Base-by-base conservation (phyloP, 2,113 vertebrate genomes). In the Tetrax tetrax region DNA sequence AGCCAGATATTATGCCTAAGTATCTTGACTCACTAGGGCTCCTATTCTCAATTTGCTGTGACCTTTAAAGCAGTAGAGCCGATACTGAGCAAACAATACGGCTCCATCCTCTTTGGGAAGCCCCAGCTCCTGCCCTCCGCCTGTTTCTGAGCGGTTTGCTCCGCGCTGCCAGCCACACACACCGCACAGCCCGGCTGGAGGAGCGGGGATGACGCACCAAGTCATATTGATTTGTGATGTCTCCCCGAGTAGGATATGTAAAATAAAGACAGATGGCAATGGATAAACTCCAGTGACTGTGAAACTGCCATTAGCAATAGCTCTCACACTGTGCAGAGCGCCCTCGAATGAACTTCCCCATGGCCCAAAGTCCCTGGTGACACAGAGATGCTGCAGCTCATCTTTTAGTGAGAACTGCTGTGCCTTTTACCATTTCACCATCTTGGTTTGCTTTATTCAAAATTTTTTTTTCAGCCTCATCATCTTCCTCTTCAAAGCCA, bases 231-330 rank as follows among this genome's bases (percentile, higher is more conserved):
- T 96, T 95, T 96, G 96, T 89, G 90, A 92, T 38, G 3, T 72
- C 90, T 96, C 95, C 87, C 90, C 5, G 56, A 92, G 83, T 57
- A 95, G 79, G 90, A 81, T 95, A 80, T 90, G 74, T 80, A 95
- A 93, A 96, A 79, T 76, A 61, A 91, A 96, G 94, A 69, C 96
- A 97, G 96, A 93, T 95, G 93, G 93, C 12, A 82, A 57, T 47
- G 86, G 92, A 96, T 89, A 10, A 92, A 82, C 83, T 95, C 86
- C 94, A 95, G 89, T 3, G 0, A 35, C 92, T 93, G 83, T 9
- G 91, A 53, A 57, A 94, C 69, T 89, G 86, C 88, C 56, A 1
- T 61, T 48, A 78, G 90, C 94, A 94, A 70, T 2, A 82, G 80
- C 45, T 87, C 77, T 79, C 96, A 90, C 72, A 24, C 76, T 79